Conservation (phyloP, 1,140 invertebrate species). For the Metaphire vulgaris region DNA sequence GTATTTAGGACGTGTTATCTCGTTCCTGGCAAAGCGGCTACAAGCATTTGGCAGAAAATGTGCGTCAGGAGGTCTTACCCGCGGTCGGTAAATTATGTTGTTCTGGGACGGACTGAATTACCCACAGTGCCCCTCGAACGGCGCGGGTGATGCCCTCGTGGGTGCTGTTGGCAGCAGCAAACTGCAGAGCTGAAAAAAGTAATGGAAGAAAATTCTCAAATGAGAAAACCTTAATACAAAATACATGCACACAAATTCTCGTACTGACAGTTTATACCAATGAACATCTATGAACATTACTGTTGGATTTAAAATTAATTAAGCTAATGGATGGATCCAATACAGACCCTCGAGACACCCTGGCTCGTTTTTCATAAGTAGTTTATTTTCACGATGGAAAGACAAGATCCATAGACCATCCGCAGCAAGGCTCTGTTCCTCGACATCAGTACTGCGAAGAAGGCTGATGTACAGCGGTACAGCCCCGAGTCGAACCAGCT, state of each 20-base stretch:
- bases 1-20: too few relatives aligned
- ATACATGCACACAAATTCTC: too few relatives aligned
- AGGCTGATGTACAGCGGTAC: conserved; percentile 36
- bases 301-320: too few relatives aligned
- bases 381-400: conserved; percentile 38
- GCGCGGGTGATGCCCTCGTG: conserved; percentile 35
- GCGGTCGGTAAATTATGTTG: too few relatives aligned
- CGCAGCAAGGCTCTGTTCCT: conserved; percentile 35
- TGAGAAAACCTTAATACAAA: too few relatives aligned
- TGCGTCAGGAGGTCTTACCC: too few relatives aligned
- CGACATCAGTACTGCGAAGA: conserved; percentile 30
- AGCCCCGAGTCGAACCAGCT: conserved; percentile 35
- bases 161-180: conserved; percentile 16
- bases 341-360: conserved; percentile 39
- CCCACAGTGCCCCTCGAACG: conserved; percentile 43
- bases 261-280: too few relatives aligned
- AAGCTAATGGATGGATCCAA: too few relatives aligned
- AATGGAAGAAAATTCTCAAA: too few relatives aligned
- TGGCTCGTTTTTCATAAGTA: conserved; percentile 35
- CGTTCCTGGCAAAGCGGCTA: too few relatives aligned
- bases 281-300: too few relatives aligned
- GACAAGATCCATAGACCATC: conserved; percentile 42
- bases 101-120: conserved; percentile 27
- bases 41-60: too few relatives aligned
- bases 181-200: conserved; percentile 28